Base-by-base conservation (phyloP, 2,113 vertebrate species). In the Alethe diademata region DNA sequence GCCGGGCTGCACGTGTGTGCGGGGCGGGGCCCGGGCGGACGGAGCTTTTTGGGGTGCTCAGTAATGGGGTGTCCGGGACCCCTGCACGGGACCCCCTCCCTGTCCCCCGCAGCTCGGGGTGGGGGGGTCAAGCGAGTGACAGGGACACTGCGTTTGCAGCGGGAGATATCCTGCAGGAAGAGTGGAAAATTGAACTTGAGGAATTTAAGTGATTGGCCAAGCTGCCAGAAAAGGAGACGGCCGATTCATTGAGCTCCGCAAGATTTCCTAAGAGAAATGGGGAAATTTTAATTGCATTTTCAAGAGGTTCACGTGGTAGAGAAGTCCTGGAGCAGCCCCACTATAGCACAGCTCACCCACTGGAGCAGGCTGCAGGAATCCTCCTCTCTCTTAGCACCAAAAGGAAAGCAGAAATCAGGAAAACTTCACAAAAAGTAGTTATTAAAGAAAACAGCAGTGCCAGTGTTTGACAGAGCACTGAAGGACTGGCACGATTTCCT, bases 321-420 rank as follows among this genome's bases (percentile, higher is more conserved):
- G 5, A 26, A 35, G 28, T 28, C 31, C 56, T 19, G 14, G 69
- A 35, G 74, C 57, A 31, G 19, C 13, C 26, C 45, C 35, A 29
- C 24, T 7, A 1, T 42, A 33, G 76, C 35, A 5, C 0, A 9
- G 5, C 12, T 14, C 38, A 5, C 31, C 1, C 25, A 38, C 40
- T 11, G 45, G 33, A 20, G 70, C 75, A 10, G 58, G 26, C 14
- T 36, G 0, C 53, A 18, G 53, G 64, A 60, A 64, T 9, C 58
- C 64, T 26, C 23, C 10, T 43, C 18, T 10, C 53, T 15, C 23
- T 17, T 0, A 24, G 64, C 6, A 19, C 38, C 47, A 26, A 35
- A 36, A 74, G 36, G 25, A 29, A 17, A 35, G 29, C 51, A 53
- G 56, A 61, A 51, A 66, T 15, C n/a, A 13, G 45, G 43, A 82